Conservation (phyloP, 2,113 vertebrate species). For the Cairina moschata region DNA sequence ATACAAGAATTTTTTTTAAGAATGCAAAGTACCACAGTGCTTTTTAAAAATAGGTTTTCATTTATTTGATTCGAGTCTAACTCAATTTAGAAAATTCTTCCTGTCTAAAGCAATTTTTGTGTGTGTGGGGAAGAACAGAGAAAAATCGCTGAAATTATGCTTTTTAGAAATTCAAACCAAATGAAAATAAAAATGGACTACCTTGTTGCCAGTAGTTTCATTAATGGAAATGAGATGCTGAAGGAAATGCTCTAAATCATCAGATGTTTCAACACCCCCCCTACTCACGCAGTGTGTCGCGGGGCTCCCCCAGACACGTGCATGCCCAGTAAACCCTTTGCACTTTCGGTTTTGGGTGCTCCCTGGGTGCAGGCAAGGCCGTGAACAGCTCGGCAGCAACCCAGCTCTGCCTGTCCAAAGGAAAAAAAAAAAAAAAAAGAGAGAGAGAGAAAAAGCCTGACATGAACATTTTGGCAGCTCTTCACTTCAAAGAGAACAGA, state of each 20-base stretch:
- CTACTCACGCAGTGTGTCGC: background rate
- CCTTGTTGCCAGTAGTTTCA: slow-evolving; percentile 11
- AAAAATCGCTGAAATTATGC: slow-evolving; percentile 59
- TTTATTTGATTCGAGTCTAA: slow-evolving; percentile 73
- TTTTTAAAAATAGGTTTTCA: slow-evolving; percentile 70
- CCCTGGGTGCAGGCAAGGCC: background rate
- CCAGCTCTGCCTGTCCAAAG: background rate
- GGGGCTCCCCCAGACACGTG: background rate
- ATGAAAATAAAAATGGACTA: background rate
- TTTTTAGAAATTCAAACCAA: slow-evolving; percentile 61
- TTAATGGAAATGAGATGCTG: background rate
- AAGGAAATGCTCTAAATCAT: background rate
- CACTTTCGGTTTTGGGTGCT: background rate
- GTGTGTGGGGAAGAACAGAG: slow-evolving; percentile 14
- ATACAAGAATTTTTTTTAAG: slow-evolving; percentile 64
- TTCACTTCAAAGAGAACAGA: slow-evolving; percentile 15
- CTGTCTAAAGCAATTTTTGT: slow-evolving; percentile 51
- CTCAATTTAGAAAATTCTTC: slow-evolving; percentile 69
- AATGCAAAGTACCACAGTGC: slow-evolving; percentile 23
- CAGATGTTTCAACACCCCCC: background rate
- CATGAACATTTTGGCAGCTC: background rate
- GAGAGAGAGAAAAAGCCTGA: background rate
- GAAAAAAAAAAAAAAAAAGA: background rate
- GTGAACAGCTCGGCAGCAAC: background rate
- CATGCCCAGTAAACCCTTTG: background rate